A percentile compares a stretch with the other conserved stretches of the same genome.
phyloP scores from a whole-genome alignment of 2,113 vertebrate species.

The Collichthys lucidus region DNA sequence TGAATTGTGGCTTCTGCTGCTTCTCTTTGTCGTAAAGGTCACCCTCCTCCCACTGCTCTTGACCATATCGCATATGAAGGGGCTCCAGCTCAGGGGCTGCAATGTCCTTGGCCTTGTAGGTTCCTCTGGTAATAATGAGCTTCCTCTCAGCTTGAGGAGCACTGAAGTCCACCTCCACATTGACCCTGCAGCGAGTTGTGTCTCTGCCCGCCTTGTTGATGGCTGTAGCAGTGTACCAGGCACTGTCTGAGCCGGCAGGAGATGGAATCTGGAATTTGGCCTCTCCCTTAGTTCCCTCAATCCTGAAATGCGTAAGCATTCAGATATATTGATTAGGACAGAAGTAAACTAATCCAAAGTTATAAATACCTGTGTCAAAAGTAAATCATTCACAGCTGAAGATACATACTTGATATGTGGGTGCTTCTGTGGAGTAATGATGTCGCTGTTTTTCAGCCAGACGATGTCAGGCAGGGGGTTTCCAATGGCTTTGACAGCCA shows the following conservation, averaged over 20 bases:
- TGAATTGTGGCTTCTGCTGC: slow-evolving; percentile 97
- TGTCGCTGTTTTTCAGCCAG: slow-evolving; percentile 99
- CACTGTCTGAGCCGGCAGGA: slow-evolving; percentile 89
- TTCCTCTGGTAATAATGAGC: slow-evolving; percentile 94
- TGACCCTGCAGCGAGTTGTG: slow-evolving; percentile 97
- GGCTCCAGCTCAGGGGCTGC: slow-evolving; percentile 96
- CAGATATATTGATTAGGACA: slow-evolving; percentile 5
- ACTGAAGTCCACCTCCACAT: slow-evolving; percentile 91
- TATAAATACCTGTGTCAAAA: background rate
- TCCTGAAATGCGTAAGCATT: slow-evolving; percentile 80
- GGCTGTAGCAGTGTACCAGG: slow-evolving; percentile 98
- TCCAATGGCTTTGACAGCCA: slow-evolving; percentile 95
- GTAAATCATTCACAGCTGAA: background rate
- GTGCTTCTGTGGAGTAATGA: slow-evolving; percentile 95
- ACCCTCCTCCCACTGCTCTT: slow-evolving; percentile 98
- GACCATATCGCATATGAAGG: slow-evolving; percentile 95
- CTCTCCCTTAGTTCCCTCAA: slow-evolving; percentile 94
- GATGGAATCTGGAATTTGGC: slow-evolving; percentile 95
- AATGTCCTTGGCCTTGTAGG: slow-evolving; percentile 97
- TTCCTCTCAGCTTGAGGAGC: slow-evolving; percentile 93
- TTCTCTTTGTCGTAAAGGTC: slow-evolving; percentile 99
- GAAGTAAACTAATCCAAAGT: background rate
- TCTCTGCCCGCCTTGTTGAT: slow-evolving; percentile 98
- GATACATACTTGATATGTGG: slow-evolving; percentile 91
- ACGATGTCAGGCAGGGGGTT: slow-evolving; percentile 98